Conservation (phyloP, 2,113 vertebrate genomes). For the Tonatia bakeri region DNA sequence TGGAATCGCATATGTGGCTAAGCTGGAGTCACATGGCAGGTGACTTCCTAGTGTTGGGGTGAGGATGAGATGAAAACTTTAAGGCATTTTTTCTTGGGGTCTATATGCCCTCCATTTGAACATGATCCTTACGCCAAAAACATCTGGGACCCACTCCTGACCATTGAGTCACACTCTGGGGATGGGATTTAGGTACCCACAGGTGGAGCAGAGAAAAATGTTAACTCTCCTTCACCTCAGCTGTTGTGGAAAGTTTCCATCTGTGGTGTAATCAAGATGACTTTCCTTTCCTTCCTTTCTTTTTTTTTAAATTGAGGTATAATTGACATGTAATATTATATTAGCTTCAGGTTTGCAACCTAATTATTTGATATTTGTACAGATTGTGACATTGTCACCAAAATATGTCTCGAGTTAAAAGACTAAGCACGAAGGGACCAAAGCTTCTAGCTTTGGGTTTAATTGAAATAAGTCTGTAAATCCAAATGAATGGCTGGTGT, state of each 20-base stretch:
- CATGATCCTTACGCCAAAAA: not conserved
- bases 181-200: not conserved
- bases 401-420: not conserved
- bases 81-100: not conserved
- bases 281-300: not conserved
- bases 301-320: not conserved
- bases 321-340: not conserved
- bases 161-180: not conserved
- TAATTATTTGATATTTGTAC: not conserved
- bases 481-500: not conserved
- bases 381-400: not conserved
- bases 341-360: no score
- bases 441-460: not conserved
- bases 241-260: not conserved
- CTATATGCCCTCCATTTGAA: not conserved
- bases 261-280: not conserved
- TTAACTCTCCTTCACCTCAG: not conserved
- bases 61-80: conserved; percentile 2
- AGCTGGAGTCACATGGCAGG: not conserved
- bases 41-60: not conserved
- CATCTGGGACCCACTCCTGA: not conserved
- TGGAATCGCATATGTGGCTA: not conserved
- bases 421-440: not conserved
- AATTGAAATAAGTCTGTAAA: not conserved
- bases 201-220: not conserved